A percentile compares a stretch with the other conserved stretches of the same genome.
Conservation (phyloP, 2,797 vertebrate genomes). For the Cyclopterus lumpus region DNA sequence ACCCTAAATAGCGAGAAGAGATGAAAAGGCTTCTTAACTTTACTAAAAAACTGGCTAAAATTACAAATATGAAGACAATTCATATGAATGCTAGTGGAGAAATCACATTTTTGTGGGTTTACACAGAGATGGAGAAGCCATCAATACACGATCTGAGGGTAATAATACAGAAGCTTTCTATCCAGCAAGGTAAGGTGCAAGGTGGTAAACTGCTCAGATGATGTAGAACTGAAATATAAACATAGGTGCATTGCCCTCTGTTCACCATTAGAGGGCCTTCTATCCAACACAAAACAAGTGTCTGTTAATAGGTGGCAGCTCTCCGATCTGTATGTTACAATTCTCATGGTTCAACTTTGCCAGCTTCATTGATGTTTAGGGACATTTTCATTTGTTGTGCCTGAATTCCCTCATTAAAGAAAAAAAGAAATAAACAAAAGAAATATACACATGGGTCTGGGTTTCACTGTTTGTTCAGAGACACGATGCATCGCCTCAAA, state of each 20-base stretch:
- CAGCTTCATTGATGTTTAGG: not conserved
- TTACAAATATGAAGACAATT: not conserved
- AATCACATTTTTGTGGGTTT: not conserved
- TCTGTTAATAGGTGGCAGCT: not conserved
- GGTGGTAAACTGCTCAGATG: not conserved
- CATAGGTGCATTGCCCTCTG: conserved; percentile 41
- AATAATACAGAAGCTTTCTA: not conserved
- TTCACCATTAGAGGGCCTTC: conserved; percentile 68
- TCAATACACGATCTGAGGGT: not conserved
- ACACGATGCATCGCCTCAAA: not conserved
- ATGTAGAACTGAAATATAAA: not conserved
- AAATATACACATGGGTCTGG: not conserved
- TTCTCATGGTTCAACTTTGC: not conserved
- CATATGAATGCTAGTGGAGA: not conserved
- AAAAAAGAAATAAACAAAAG: not conserved
- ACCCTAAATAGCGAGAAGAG: not conserved
- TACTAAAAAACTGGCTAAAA: not conserved
- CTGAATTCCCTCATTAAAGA: not conserved
- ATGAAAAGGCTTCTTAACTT: conserved; percentile 1
- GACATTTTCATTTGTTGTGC: not conserved
- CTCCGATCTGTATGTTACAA: not conserved
- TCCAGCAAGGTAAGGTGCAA: not conserved
- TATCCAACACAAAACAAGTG: conserved; percentile 6
- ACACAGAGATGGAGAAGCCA: not conserved
- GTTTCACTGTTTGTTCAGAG: conserved; percentile 1